Evolutionary conservation across 2,113 vertebrate species (phyloP).

Genomic region (Nicator chloris): DNA sequence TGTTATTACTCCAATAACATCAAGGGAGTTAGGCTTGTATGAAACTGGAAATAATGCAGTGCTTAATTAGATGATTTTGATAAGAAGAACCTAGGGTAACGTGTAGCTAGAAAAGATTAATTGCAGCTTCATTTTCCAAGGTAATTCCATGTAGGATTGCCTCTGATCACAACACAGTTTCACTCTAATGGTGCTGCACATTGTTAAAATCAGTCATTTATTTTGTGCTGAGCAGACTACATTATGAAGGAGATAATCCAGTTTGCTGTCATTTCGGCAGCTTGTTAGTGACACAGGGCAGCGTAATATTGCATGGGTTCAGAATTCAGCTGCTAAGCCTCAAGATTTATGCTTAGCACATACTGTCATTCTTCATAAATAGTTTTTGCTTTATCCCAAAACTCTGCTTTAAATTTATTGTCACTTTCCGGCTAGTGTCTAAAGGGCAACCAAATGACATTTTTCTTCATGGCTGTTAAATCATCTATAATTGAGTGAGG

Average conservation of each 20-base stretch:
- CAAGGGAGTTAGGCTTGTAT: background rate
- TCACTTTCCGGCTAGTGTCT: constrained; percentile 34
- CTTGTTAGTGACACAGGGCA: constrained; percentile 23
- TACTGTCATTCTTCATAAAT: constrained; percentile 6
- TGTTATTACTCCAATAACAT: background rate
- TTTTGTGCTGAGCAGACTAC: constrained; percentile 34
- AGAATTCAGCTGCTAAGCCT: constrained; percentile 8
- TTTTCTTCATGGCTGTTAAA: constrained; percentile 41
- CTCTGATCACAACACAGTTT: constrained; percentile 1
- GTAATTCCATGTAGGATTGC: constrained; percentile 11
- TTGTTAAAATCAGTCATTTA: constrained; percentile 27
- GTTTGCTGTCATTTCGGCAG: constrained; percentile 32
- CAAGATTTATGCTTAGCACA: background rate
- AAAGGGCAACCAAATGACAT: constrained; percentile 16
- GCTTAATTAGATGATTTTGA: constrained; percentile 30
- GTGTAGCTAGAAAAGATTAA: constrained; percentile 31
- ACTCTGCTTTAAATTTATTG: constrained; percentile 32
- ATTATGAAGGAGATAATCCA: constrained; percentile 43
- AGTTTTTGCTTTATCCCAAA: constrained; percentile 34
- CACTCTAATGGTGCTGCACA: background rate
- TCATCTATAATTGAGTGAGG: background rate
- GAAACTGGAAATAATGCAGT: constrained; percentile 17
- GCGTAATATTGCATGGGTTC: background rate
- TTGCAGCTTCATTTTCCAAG: constrained; percentile 30
- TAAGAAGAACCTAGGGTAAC: background rate